phyloP scores from a whole-genome alignment of 2,113 vertebrate genomes.

The Leptosomus discolor region DNA sequence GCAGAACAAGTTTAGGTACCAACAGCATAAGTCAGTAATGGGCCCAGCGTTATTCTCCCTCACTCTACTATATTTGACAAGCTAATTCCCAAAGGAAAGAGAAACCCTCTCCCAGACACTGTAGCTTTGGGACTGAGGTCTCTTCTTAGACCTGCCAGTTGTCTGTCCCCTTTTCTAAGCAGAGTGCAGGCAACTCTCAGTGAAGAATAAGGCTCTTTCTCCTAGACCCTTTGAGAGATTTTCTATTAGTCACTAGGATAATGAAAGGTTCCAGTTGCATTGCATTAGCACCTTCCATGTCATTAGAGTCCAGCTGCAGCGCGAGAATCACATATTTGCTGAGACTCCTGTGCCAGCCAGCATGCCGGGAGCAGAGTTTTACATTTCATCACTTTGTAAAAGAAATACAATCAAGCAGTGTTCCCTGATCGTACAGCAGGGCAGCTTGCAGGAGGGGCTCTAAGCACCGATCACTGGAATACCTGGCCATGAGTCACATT shows the following conservation, averaged over 20 bases:
- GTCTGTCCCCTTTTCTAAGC: not conserved
- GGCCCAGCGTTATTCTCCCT: not conserved
- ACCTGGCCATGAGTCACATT: not conserved
- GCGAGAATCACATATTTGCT: constrained; percentile 52
- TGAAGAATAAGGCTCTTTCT: constrained; percentile 34
- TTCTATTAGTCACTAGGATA: constrained; percentile 52
- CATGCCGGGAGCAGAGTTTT: not conserved
- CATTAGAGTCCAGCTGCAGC: constrained; percentile 56
- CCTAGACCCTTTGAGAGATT: constrained; percentile 32
- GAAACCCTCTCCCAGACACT: not conserved
- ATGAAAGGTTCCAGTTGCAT: constrained; percentile 66
- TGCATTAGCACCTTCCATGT: constrained; percentile 62
- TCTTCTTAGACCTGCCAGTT: not conserved
- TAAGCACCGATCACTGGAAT: not conserved
- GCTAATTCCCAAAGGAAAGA: not conserved
- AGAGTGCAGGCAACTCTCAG: not conserved
- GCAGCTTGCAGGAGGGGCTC: not conserved
- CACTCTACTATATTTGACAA: not conserved
- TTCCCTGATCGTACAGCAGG: constrained; percentile 12
- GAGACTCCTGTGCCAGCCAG: constrained; percentile 38
- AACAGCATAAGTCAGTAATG: not conserved
- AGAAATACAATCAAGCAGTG: constrained; percentile 45
- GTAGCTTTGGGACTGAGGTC: not conserved
- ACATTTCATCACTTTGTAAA: constrained; percentile 54
- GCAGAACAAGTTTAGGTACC: constrained; percentile 45